Base-by-base conservation (phyloP, 1,140 invertebrate species). In the Calephelis nemesis region DNA sequence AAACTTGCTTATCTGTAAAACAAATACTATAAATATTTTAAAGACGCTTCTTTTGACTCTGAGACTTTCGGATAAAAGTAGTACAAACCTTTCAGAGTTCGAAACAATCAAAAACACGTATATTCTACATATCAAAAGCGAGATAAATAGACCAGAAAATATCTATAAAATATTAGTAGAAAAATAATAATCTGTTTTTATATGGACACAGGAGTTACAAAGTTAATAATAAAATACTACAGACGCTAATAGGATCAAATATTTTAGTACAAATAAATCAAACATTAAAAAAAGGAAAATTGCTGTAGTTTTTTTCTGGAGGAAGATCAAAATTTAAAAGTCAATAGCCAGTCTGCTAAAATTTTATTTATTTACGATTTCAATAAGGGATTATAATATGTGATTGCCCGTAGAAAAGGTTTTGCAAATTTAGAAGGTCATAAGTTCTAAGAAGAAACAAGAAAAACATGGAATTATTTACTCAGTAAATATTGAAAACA, bases 131-230 rank as follows among this genome's bases (percentile, higher is more conserved):
- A 58, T 58, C 54, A 58, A 58, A 58, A 58, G 54, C 54, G 15
- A 58, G 54, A 58, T 58, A 58, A 58, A 58, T 30, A 19, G 19
- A 58, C 54, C 54, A 58, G 30, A 58, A 58, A 58, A 58, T 58
- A 58, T 9, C 54, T 58, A 58, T 58, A 40, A 58, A 58, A 58
- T 58, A 58, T 58, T 58, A n/a, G 54, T 58, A 58, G 54, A 58
- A 58, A 58, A 58, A 58, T 39, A 39, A 58, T 39, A 13, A 13
- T 58, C 54, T 58, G 54, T 30, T 58, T 7, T 39, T 58, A 39
- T 58, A 58, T 58, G 54, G 54, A 58, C 54, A 40, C 54, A 58
- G 54, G 54, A 30, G 30, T 58, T 10, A 58, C 11, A 58, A 58
- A 58, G 30, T n/a, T 58, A 58, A 39, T 58, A 39, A 19, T 58